phyloP scores from a whole-genome alignment of 1,140 invertebrate genomes.

The Planococcus citri region DNA sequence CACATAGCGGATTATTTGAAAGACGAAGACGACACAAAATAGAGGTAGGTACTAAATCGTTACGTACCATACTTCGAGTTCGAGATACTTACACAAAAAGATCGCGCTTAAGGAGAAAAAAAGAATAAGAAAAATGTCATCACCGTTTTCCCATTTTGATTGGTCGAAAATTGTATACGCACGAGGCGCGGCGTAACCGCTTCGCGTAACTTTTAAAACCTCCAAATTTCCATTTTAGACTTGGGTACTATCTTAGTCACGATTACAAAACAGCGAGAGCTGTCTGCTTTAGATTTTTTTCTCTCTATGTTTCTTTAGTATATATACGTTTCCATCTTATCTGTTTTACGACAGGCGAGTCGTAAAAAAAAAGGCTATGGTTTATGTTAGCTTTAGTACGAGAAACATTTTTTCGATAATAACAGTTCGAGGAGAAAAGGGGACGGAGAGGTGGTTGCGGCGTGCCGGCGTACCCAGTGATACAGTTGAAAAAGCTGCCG shows the following conservation, averaged over 20 bases:
- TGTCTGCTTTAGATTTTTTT: not conserved
- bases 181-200: no score
- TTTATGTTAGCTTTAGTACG: not conserved
- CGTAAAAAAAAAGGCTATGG: not conserved
- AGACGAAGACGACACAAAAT: no score
- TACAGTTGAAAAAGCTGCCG: constrained; percentile 1
- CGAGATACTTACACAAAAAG: no score
- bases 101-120: no score
- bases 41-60: no score
- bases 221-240: not conserved
- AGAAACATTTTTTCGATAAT: constrained; percentile 5
- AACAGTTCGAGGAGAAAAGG: no score
- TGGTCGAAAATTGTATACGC: not conserved
- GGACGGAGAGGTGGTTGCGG: no score
- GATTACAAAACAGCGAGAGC: not conserved
- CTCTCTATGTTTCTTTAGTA: no score
- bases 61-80: no score
- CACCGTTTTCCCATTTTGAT: not conserved
- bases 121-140: no score
- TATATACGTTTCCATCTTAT: constrained; percentile 1
- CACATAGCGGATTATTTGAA: no score
- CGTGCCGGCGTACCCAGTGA: no score
- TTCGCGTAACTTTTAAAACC: not conserved
- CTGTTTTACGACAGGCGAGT: not conserved
- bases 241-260: not conserved